Base-by-base conservation (phyloP, 1,140 invertebrate species). In the Drosophila pseudoananassae region DNA sequence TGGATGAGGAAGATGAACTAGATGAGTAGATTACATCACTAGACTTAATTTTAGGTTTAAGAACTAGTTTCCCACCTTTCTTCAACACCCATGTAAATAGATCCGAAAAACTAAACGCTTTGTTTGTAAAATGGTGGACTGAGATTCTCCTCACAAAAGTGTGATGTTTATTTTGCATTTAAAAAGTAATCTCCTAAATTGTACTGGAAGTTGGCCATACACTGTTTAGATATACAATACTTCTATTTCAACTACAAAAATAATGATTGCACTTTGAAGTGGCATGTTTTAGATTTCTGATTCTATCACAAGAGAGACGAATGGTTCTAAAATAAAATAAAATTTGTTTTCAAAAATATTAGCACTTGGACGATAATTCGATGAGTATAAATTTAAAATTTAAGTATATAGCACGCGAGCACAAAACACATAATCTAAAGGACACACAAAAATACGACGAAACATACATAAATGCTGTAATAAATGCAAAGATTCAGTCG, bases 1-100 rank as follows among this genome's bases (percentile, higher is more conserved):
- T 96, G 40, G 92, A 92, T 77, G 93, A 94, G 38, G 92, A 94
- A 14, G 93, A 94, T 64, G 81, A 84, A 47, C 8, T n/a, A 12
- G 63, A 89, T 46, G 78, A 89, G n/a, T 78, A 78, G 58, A 12
- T 8, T 12, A 36, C 9, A 14, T 29, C n/a, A 52, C 2, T 64
- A 64, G 38, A 47, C 40, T 43, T 57, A 12, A 38, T 17, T 8
- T n/a, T 14, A 56, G 10, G 4, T 5, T 27, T 38, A 46, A n/a
- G 4, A 31, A 9, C 5, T 65, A 66, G 33, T 3, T 4, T 29
- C 9, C 14, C 12, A 33, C 31, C 31, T 36, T 36, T 33, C 9
- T 10, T 33, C 9, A 33, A 4, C 14, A 15, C 5, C n/a, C 14
- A 43, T 43, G 40, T 43, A 43, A 43, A 43, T 14, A 43, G 4